phyloP scores from a whole-genome alignment of 2,113 vertebrate species.

The Jacana jacana region DNA sequence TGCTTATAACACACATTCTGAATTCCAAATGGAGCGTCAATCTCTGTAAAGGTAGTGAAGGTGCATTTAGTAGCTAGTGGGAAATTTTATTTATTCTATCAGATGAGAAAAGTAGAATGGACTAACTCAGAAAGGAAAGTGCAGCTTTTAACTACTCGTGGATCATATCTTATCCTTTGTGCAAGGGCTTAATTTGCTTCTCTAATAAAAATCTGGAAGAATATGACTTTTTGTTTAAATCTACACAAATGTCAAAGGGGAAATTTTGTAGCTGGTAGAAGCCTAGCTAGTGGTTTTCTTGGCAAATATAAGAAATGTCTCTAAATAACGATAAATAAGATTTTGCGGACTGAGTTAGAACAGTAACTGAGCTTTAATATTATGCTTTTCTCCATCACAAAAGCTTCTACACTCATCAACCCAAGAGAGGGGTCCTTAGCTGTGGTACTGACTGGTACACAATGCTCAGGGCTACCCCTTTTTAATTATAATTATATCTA shows the following conservation, averaged over 20 bases:
- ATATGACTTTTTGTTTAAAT: not conserved
- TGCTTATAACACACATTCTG: not conserved
- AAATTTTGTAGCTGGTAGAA: not conserved
- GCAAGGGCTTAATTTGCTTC: not conserved
- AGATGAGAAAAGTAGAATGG: not conserved
- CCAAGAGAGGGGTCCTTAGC: not conserved
- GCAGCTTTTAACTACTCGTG: not conserved
- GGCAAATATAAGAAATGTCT: not conserved
- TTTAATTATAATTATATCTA: not conserved
- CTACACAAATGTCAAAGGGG: not conserved
- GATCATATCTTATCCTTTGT: not conserved
- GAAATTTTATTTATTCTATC: not conserved
- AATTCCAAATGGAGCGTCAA: not conserved
- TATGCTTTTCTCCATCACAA: not conserved
- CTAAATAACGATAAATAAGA: not conserved
- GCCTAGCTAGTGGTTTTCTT: not conserved
- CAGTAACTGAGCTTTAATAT: not conserved
- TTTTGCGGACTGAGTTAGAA: not conserved
- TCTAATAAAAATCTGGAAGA: not conserved
- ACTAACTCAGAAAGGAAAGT: not conserved
- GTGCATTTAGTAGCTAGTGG: not conserved
- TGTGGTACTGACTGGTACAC: not conserved
- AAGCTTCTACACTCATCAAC: not conserved
- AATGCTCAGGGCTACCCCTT: not conserved
- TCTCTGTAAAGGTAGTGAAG: not conserved